These are phyloP conservation scores for Zhuqinia jingwanae DNA, from an alignment of 2,888 invertebrate genomes.

Conservation along the genomic window DNA sequence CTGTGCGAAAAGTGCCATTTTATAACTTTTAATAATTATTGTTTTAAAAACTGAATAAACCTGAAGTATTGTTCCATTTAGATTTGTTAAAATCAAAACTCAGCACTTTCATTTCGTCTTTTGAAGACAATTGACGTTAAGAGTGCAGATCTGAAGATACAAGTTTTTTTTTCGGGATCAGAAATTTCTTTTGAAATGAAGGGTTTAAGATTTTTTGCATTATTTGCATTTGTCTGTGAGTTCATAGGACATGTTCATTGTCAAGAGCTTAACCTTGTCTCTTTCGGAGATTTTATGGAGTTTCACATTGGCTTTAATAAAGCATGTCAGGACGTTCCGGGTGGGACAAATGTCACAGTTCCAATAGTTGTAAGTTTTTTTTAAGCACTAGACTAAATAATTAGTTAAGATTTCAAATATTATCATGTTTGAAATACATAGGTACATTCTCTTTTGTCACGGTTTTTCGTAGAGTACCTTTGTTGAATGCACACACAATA, in stretches of 20 bases:
- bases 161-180: no score
- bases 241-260: not conserved
- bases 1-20: no score
- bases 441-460: not conserved
- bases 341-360: constrained; percentile 16
- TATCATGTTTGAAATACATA: constrained; percentile 1
- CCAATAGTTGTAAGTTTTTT: constrained; percentile 52
- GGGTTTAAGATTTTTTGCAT: not conserved
- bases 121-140: no score
- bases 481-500: not conserved
- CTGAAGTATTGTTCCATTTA: no score
- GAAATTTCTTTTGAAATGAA: no score
- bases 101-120: no score
- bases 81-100: no score
- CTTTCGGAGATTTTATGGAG: constrained; percentile 61
- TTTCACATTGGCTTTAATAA: constrained; percentile 43
- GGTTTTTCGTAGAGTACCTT: constrained; percentile 4
- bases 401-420: not conserved
- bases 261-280: constrained; percentile 4
- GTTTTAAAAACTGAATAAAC: no score
- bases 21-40: no score
- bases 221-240: not conserved
- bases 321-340: constrained; percentile 34
- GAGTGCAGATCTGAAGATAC: no score
- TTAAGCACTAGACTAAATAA: no score